phyloP scores from a whole-genome alignment of 2,797 vertebrate genomes.

The Coilia nasus region DNA sequence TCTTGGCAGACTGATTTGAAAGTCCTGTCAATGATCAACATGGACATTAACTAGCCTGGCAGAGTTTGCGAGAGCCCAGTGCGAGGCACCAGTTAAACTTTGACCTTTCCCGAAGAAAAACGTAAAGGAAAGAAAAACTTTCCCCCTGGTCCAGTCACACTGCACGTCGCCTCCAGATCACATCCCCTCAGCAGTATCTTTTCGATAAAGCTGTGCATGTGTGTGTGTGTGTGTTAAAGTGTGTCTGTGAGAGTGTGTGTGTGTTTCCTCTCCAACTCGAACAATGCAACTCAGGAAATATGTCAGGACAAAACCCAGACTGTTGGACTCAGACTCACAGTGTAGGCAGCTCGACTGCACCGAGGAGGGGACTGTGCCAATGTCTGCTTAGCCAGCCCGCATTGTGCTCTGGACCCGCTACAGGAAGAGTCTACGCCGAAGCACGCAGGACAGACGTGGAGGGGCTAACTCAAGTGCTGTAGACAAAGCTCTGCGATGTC shows the following conservation, averaged over 20 bases:
- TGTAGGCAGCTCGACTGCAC: conserved; percentile 52
- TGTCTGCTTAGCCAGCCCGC: conserved; percentile 50
- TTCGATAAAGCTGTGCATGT: conserved; percentile 49
- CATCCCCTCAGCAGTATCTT: conserved; percentile 58
- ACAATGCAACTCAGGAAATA: conserved; percentile 81
- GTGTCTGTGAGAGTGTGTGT: conserved; percentile 41
- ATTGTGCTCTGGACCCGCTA: conserved; percentile 47
- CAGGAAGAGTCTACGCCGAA: background rate
- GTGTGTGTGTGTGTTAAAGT: background rate
- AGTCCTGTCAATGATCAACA: conserved; percentile 59
- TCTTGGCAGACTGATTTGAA: conserved; percentile 41
- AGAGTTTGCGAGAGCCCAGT: conserved; percentile 35
- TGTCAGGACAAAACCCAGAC: conserved; percentile 78
- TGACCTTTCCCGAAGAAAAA: conserved; percentile 52
- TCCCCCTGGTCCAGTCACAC: conserved; percentile 58
- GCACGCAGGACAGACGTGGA: conserved; percentile 41
- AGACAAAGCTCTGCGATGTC: conserved; percentile 68
- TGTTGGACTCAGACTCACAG: conserved; percentile 60
- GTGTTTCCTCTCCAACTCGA: conserved; percentile 70
- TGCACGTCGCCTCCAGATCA: conserved; percentile 53
- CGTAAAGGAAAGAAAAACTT: conserved; percentile 57
- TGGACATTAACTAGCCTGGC: conserved; percentile 46
- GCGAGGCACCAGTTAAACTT: conserved; percentile 47
- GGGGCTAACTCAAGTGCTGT: conserved; percentile 54
- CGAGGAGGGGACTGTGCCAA: conserved; percentile 49